Base-by-base conservation (phyloP, 2,888 invertebrate species). In the Hypselothyrea guttata region DNA sequence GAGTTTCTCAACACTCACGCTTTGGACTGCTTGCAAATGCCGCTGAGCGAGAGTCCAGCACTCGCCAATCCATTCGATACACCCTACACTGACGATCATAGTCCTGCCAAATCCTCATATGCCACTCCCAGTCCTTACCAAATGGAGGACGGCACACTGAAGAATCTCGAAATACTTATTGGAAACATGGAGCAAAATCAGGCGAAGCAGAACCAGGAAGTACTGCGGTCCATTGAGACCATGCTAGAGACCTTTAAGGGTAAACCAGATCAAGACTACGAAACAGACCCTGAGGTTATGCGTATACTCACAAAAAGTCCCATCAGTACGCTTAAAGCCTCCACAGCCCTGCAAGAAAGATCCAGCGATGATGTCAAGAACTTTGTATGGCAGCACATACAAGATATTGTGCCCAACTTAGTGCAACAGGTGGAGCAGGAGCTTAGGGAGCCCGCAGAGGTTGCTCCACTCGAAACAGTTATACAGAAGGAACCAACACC, bases 121-220 rank as follows among this genome's bases (percentile, higher is more conserved):
- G 76, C 83, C 56, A 63, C 75, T 4, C 70, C 68, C 7, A 78
- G 67, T 63, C 75, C 84, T 4, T 79, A 76, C 42, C 86, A 72
- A 45, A 12, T 83, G 49, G 87, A 86, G 18, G 86, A 84, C 44
- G 83, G 87, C 57, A 86, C 90, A 1, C 65, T 90, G 1, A 88
- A 87, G 69, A 91, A 90, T 71, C 88, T 91, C 4, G 90, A 90
- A 61, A 88, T 83, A 33, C 86, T 91, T 0, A 90, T 91, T 42
- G 90, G 89, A 1, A 90, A 88, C 35, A 90, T 90, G 87, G 90
- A 90, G 60, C 84, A 88, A 49, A 88, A 88, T 56, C 91, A 90
- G 54, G 87, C 89, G 8, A 89, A 88, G 46, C 88, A 89, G 54
- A 89, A 85, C 44, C 87, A 88, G 31, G 86, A 81, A 15, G 86